These are phyloP conservation scores for Gobius niger DNA, from an alignment of 2,113 vertebrate genomes.

Conservation along the genomic window DNA sequence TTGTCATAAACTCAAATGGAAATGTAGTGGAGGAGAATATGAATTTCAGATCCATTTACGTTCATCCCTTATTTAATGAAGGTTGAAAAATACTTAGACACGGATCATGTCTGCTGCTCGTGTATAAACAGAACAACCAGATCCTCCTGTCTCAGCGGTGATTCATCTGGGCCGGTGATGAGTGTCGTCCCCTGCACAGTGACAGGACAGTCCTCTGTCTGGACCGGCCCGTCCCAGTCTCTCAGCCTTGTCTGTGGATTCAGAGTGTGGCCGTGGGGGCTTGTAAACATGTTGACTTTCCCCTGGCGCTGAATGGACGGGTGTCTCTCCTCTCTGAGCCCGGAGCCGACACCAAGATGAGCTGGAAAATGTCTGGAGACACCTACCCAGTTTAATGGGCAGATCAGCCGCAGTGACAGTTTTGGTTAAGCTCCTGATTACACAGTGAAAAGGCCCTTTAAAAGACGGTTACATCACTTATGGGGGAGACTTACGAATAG, in stretches of 20 bases:
- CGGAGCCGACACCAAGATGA: slow-evolving; percentile 45
- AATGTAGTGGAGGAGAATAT: no score
- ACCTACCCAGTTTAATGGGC: background rate
- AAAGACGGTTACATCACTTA: background rate
- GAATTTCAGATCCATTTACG: no score
- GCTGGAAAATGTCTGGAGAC: slow-evolving; percentile 38
- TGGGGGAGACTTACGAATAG: background rate
- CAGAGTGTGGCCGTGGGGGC: slow-evolving; percentile 22
- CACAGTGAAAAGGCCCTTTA: background rate
- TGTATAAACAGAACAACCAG: slow-evolving; percentile 15
- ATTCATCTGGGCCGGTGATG: slow-evolving; percentile 22
- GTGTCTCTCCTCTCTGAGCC: background rate
- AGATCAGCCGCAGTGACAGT: slow-evolving; percentile 10
- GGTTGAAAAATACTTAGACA: no score
- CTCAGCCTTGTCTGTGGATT: slow-evolving; percentile 11
- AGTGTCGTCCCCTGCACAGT: slow-evolving; percentile 23
- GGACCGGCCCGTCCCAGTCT: slow-evolving; percentile 24
- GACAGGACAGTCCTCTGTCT: slow-evolving; percentile 32
- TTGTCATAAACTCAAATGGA: no score
- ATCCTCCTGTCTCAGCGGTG: slow-evolving; percentile 1
- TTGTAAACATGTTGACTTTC: slow-evolving; percentile 62
- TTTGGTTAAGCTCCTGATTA: slow-evolving; percentile 1
- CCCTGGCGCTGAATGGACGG: slow-evolving; percentile 21
- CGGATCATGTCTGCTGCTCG: background rate
- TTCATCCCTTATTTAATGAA: no score